Base-by-base conservation (phyloP, 2,113 vertebrate species). In the Paracyprichromis sp. region DNA sequence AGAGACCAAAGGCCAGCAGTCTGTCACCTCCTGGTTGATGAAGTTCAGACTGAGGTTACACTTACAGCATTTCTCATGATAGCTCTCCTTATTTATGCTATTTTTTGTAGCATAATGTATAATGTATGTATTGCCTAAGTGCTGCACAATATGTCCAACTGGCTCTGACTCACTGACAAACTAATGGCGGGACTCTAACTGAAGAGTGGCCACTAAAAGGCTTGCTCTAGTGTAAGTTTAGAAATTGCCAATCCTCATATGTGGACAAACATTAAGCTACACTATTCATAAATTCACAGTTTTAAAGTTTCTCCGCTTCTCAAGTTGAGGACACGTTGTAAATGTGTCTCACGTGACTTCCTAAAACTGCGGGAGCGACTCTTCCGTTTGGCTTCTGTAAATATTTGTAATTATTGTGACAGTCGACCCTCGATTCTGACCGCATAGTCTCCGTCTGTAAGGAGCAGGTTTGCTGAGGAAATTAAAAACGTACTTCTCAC, bases 121-220 rank as follows among this genome's bases (percentile, higher is more conserved):
- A n/a, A n/a, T n/a, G n/a, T n/a, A n/a, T n/a, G n/a, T n/a, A 21
- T n/a, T 38, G 7, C n/a, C n/a, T 1, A 6, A 40, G 7, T 71
- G 38, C n/a, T 9, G 19, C n/a, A 47, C 21, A 45, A 47, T 26
- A 2, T 10, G 8, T 45, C 40, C 69, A 73, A 11, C 21, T 47
- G 69, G 24, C 69, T 73, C 69, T 45, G 40, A 47, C 40, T 47
- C 43, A 73, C 21, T 73, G 21, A 73, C 69, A 73, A 73, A 73
- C 21, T 45, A 2, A 26, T 45, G 21, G 38, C 8, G 5, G 38
- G n/a, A 43, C 19, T 38, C 61, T 7, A 12, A 69, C 69, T 26
- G 21, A 73, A 73, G 40, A 45, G 66, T 71, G 66, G n/a, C 13
- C 38, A 16, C 5, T 45, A 17, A 69, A 69, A 43, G 38, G 1